Percentiles rank a stretch among this genome's conserved stretches.
Conservation (phyloP, 2,113 vertebrate genomes). For the Myiozetetes cayanensis region DNA sequence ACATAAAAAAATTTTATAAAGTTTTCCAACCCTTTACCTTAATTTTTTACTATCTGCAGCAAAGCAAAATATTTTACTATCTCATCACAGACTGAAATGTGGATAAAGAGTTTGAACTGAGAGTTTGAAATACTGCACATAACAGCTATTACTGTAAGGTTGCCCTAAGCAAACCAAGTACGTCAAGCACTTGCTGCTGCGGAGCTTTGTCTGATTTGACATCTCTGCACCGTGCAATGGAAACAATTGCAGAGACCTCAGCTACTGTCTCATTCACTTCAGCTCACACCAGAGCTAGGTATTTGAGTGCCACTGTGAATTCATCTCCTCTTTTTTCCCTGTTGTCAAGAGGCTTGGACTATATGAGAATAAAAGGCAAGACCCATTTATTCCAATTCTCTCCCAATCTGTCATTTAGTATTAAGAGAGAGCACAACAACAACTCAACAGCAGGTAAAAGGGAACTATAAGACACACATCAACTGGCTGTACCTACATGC, state of each 20-base stretch:
- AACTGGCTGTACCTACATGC: not conserved
- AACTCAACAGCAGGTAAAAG: not conserved
- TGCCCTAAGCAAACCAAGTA: slow-evolving; percentile 9
- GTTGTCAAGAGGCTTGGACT: not conserved
- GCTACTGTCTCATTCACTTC: slow-evolving; percentile 25
- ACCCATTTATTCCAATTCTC: not conserved
- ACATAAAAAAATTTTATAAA: not conserved
- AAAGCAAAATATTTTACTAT: not conserved
- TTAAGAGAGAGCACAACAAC: not conserved
- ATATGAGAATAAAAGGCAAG: not conserved
- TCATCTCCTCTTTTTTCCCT: not conserved
- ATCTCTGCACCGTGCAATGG: not conserved
- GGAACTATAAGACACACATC: not conserved
- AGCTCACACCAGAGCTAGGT: not conserved
- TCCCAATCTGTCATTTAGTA: not conserved
- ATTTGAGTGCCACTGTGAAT: slow-evolving; percentile 13
- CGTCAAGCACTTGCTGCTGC: not conserved
- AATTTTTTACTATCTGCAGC: not conserved
- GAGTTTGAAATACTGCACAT: not conserved
- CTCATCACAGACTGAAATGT: not conserved
- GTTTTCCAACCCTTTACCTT: not conserved
- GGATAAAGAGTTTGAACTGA: not conserved
- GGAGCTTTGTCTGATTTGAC: slow-evolving; percentile 20
- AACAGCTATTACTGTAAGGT: not conserved
- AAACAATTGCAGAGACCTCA: not conserved